phyloP scores from a whole-genome alignment of 1,140 invertebrate genomes.

The Schmidtea mediterranea region DNA sequence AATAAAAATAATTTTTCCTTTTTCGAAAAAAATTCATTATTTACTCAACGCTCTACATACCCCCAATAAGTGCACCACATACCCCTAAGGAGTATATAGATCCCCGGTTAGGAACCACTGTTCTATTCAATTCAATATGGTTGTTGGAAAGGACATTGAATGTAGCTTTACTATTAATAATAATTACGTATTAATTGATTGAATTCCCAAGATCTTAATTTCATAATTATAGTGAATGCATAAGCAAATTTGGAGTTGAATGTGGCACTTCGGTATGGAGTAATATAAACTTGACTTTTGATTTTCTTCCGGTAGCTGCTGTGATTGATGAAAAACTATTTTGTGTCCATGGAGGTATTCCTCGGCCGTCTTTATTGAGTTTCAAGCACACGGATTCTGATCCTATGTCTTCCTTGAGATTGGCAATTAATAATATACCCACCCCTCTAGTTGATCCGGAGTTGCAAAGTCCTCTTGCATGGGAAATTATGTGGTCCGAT shows the following conservation, averaged over 20 bases:
- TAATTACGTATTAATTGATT: no score
- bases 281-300: conserved; percentile 40
- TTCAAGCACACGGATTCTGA: conserved; percentile 19
- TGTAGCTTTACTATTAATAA: no score
- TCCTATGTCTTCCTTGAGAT: conserved; percentile 2
- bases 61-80: no score
- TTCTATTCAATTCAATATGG: no score
- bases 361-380: conserved; percentile 27
- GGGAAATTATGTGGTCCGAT: conserved; percentile 52
- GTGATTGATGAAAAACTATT: conserved; percentile 42
- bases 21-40: no score
- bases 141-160: no score
- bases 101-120: no score
- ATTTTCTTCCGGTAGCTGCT: conserved; percentile 40
- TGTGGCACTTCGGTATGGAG: conserved; percentile 38
- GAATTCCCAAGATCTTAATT: no score
- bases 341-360: conserved; percentile 46
- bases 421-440: conserved; percentile 34
- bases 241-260: conserved; percentile 35
- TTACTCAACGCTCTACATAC: no score
- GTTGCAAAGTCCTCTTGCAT: conserved; percentile 37
- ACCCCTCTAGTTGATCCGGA: conserved; percentile 37
- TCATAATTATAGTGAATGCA: conserved; percentile 28
- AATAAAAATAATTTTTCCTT: no score
- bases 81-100: no score